Evolutionary conservation across 2,113 vertebrate genomes (phyloP).

Genomic region (Plestiodon gilberti): DNA sequence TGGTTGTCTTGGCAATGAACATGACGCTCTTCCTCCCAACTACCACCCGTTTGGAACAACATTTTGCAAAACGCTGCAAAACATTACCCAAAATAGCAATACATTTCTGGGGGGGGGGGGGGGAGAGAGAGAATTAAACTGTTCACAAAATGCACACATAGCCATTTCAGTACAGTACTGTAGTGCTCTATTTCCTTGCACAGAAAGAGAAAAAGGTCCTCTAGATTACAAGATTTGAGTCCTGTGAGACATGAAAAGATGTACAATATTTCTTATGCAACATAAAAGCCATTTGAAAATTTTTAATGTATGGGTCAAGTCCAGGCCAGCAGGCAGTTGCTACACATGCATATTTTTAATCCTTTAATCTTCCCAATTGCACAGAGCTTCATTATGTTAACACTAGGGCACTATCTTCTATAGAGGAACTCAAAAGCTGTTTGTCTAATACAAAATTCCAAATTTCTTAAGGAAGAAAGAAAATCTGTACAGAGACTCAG

Average conservation of each 20-base stretch:
- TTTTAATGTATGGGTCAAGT: constrained; percentile 24
- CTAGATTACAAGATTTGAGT: constrained; percentile 10
- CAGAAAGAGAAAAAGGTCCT: not conserved
- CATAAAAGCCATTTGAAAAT: constrained; percentile 14
- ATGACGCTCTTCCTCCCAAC: too few species aligned
- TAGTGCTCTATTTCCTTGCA: not conserved
- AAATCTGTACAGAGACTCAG: not conserved
- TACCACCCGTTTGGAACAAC: not conserved
- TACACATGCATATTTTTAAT: constrained; percentile 12
- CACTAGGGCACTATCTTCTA: not conserved
- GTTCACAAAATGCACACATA: not conserved
- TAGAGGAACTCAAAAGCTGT: not conserved
- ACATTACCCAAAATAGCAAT: not conserved
- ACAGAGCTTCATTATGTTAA: constrained; percentile 25
- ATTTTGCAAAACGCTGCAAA: not conserved
- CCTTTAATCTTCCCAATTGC: constrained; percentile 30
- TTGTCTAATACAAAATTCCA: constrained; percentile 5
- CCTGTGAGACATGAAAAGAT: not conserved
- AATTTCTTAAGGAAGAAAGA: not conserved
- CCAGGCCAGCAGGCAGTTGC: constrained; percentile 19
- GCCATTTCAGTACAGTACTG: not conserved
- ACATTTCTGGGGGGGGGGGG: not conserved
- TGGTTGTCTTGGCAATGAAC: not conserved
- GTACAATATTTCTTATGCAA: constrained; percentile 26
- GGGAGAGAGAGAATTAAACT: too few species aligned